Evolutionary conservation across 1,140 invertebrate genomes (phyloP).

Genomic region (Xylocopa sonorina): DNA sequence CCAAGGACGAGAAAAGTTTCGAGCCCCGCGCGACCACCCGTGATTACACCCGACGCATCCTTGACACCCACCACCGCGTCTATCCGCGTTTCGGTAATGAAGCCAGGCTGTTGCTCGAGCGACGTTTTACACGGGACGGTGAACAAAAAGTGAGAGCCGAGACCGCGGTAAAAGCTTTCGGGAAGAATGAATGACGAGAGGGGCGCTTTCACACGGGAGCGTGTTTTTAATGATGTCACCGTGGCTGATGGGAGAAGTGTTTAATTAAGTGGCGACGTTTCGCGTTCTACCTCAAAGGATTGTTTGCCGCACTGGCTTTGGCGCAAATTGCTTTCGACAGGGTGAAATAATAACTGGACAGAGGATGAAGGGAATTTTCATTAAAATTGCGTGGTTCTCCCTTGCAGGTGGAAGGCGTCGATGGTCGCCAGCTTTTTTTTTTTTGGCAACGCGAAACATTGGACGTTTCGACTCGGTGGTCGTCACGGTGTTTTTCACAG

Average conservation of each 20-base stretch:
- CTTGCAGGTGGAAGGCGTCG: too few relatives aligned
- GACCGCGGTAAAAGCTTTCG: not conserved
- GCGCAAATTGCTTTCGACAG: not conserved
- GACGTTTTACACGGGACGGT: not conserved
- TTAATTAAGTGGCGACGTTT: not conserved
- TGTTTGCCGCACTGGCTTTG: not conserved
- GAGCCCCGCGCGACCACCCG: not conserved
- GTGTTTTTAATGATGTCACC: not conserved
- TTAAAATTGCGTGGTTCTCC: not conserved
- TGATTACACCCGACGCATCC: not conserved
- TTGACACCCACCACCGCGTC: not conserved
- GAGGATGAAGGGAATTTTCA: not conserved
- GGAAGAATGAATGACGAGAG: not conserved
- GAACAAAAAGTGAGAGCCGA: not conserved
- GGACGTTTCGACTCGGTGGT: too few relatives aligned
- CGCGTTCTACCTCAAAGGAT: not conserved
- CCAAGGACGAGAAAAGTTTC: not conserved
- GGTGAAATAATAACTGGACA: not conserved
- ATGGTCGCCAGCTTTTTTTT: too few relatives aligned
- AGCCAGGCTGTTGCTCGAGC: not conserved
- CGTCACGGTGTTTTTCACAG: too few relatives aligned
- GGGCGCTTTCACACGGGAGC: not conserved
- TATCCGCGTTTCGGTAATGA: constrained; percentile 24
- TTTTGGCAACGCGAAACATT: too few relatives aligned
- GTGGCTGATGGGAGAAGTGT: not conserved